phyloP scores from a whole-genome alignment of 2,888 invertebrate species.

The Prostheceraeus crozeri region DNA sequence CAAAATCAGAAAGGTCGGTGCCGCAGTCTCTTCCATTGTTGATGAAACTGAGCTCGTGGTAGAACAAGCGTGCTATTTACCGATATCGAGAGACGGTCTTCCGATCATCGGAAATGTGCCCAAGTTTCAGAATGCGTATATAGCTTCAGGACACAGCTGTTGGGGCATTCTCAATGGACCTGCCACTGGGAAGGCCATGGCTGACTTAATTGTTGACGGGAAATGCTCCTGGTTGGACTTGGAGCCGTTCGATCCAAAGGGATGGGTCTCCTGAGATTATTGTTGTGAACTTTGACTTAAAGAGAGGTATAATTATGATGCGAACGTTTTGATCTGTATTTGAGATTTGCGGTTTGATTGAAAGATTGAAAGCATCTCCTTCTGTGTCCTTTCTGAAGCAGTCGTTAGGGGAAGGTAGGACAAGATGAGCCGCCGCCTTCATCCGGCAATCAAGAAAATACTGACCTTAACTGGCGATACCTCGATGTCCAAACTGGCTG shows the following conservation, averaged over 20 bases:
- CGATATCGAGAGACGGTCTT: slow-evolving; percentile 37
- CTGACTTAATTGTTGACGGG: slow-evolving; percentile 42
- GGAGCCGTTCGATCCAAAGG: slow-evolving; percentile 40
- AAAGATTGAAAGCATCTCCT: no score
- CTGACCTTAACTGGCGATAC: no score
- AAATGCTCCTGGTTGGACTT: slow-evolving; percentile 37
- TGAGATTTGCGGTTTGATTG: no score
- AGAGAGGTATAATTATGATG: no score
- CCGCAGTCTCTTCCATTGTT: slow-evolving; percentile 30
- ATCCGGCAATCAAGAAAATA: no score
- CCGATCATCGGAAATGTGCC: slow-evolving; percentile 42
- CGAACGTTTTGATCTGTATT: no score
- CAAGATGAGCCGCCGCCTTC: no score
- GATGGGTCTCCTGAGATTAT: no score
- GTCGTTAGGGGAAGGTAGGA: no score
- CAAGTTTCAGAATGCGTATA: slow-evolving; percentile 39
- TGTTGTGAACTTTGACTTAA: no score
- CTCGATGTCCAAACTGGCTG: no score
- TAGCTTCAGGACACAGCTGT: slow-evolving; percentile 43
- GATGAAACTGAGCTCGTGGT: slow-evolving; percentile 32
- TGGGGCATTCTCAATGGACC: slow-evolving; percentile 44
- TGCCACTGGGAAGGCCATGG: slow-evolving; percentile 41
- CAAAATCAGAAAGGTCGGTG: neutral
- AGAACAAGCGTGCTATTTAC: slow-evolving; percentile 42
- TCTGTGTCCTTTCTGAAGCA: no score